These are phyloP conservation scores for Sebastes fasciatus DNA, from an alignment of 2,113 vertebrate species.

Conservation along the genomic window DNA sequence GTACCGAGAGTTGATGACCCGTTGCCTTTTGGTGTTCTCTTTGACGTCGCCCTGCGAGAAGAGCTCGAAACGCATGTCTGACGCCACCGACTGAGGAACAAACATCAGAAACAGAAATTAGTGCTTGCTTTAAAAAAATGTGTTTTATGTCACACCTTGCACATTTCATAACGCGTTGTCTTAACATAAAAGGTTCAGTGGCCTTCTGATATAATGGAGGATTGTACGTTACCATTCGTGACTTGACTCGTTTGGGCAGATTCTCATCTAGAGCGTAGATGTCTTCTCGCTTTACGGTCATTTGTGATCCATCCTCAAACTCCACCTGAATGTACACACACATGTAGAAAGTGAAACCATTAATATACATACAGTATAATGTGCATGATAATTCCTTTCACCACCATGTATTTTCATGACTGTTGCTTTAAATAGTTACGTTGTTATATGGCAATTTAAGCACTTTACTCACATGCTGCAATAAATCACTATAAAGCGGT, in stretches of 20 bases:
- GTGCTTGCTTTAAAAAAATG: not conserved
- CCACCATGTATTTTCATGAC: not conserved
- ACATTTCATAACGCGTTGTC: not conserved
- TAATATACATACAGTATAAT: not conserved
- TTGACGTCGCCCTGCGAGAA: constrained; percentile 93
- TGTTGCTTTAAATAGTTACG: not conserved
- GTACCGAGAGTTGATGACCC: constrained; percentile 97
- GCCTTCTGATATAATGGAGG: not conserved
- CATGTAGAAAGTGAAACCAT: not conserved
- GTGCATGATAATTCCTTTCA: not conserved
- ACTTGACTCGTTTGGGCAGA: constrained; percentile 96
- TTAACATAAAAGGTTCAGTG: not conserved
- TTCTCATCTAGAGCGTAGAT: constrained; percentile 95
- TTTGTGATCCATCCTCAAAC: constrained; percentile 96
- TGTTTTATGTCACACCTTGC: not conserved
- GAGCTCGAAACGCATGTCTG: constrained; percentile 98
- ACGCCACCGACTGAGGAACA: constrained; percentile 91
- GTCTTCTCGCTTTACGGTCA: constrained; percentile 93
- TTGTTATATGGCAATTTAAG: not conserved
- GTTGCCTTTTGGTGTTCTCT: constrained; percentile 94
- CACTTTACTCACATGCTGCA: not conserved
- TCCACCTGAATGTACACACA: constrained; percentile 87
- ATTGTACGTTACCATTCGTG: constrained; percentile 87
- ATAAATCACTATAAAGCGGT: not conserved
- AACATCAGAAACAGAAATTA: not conserved